Conservation (phyloP, 1,140 invertebrate species). For the Calephelis virginiensis region DNA sequence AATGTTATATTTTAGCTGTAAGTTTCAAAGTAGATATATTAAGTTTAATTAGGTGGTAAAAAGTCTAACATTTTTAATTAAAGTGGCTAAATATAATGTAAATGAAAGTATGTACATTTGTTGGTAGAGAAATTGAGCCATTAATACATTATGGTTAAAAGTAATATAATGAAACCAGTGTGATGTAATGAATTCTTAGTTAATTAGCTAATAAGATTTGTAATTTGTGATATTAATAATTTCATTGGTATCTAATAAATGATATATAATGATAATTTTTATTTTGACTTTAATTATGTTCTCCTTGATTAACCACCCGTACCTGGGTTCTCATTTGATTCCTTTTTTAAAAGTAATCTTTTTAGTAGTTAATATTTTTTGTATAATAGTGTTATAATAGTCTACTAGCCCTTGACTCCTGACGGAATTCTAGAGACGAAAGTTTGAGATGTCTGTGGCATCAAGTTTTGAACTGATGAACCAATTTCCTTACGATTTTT, state of each 20-base stretch:
- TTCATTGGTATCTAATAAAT: neutral
- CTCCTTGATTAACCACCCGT: neutral
- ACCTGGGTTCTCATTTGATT: neutral
- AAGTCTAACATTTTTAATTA: too few relatives aligned
- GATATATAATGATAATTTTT: conserved; percentile 3
- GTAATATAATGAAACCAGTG: conserved; percentile 1
- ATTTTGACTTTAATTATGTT: neutral
- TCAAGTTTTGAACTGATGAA: too few relatives aligned
- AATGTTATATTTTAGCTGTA: neutral
- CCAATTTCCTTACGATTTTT: too few relatives aligned
- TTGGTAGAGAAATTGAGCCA: neutral
- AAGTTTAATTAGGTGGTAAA: neutral
- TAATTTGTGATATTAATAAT: conserved; percentile 5
- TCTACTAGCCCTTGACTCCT: too few relatives aligned
- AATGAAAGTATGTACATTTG: neutral
- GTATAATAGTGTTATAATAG: too few relatives aligned
- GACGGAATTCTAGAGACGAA: too few relatives aligned
- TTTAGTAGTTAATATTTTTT: too few relatives aligned
- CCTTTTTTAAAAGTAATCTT: too few relatives aligned
- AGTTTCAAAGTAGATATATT: neutral
- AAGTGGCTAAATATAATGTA: too few relatives aligned
- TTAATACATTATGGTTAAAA: conserved; percentile 2
- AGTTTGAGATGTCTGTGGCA: too few relatives aligned
- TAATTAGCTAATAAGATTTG: neutral
- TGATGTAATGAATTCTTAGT: conserved; percentile 4